Base-by-base conservation (phyloP, 2,113 vertebrate genomes). In the Limnothrissa miodon region DNA sequence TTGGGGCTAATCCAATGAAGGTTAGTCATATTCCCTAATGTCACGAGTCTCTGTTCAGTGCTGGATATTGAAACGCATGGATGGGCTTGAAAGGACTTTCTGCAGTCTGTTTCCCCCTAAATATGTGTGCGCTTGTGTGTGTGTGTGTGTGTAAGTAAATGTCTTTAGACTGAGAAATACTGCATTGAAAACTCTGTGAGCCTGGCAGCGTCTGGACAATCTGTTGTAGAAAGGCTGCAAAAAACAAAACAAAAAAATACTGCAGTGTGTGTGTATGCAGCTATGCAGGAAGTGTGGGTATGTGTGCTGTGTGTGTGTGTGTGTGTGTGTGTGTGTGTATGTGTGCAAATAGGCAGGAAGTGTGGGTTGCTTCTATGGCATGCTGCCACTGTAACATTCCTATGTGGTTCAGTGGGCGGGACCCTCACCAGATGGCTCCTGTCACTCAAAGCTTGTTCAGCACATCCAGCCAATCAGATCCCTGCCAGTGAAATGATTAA, bases 361-460 rank as follows among this genome's bases (percentile, higher is more conserved):
- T 79, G 39, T 80, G 36, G 25, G 66, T 33, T 36, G 66, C 29
- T 74, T 66, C 13, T 11, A 45, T 83, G 81, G 81, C 81, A 48
- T 13, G 13, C 29, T 74, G 79, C 79, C 86, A 83, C 80, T 78
- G 4, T 29, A 5, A 74, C 29, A 4, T 2, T 74, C 66, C 66
- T 74, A 29, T 36, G 66, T 56, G 81, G 84, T 85, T 56, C 15
- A 6, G 84, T 19, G 39, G 45, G 33, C 44, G 79, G 78, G 53
- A n/a, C 25, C 83, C 82, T 78, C 53, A 85, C 56, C 83, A 85
- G 79, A 83, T 53, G 70, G 83, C 74, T 48, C 45, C 74, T 53
- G 81, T 44, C 83, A 81, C 39, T 80, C 81, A 46, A 44, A 44
- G 42, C 21, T 42, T 39, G 51, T 82, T 83, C 83, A 80, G 56